A percentile compares a stretch with the other conserved stretches of the same genome.
Evolutionary conservation across 1,140 invertebrate genomes (phyloP).

Genomic region (Drosophila pandora): DNA sequence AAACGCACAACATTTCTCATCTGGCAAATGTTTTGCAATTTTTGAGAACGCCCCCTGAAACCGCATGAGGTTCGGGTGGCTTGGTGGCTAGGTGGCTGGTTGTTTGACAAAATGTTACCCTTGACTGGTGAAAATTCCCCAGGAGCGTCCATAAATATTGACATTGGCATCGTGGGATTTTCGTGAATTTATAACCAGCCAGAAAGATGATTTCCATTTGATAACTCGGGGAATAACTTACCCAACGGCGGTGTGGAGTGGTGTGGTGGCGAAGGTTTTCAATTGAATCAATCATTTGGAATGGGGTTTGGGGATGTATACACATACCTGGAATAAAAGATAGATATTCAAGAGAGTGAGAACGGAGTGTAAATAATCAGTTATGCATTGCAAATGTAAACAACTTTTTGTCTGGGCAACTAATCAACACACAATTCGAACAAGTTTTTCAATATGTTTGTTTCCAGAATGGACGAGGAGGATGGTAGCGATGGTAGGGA

Average conservation of each 20-base stretch:
- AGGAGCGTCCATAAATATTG: constrained; percentile 58
- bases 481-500: no score
- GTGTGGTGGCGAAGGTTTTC: constrained; percentile 15
- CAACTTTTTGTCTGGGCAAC: constrained; percentile 43
- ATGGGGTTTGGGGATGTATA: background rate
- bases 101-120: constrained; percentile 52
- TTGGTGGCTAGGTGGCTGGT: background rate
- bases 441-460: constrained; percentile 48
- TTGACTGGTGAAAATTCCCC: constrained; percentile 52
- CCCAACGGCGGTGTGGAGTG: constrained; percentile 6
- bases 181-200: constrained; percentile 51
- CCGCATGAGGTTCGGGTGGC: background rate
- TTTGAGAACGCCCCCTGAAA: constrained; percentile 27
- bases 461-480: background rate
- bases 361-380: constrained; percentile 40
- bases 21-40: constrained; percentile 55
- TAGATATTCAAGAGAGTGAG: constrained; percentile 23
- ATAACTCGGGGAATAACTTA: constrained; percentile 46
- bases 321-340: constrained; percentile 54
- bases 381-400: constrained; percentile 39
- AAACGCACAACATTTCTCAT: constrained; percentile 41
- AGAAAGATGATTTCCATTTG: constrained; percentile 41
- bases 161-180: constrained; percentile 54
- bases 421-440: constrained; percentile 37
- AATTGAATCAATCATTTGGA: constrained; percentile 36